Conservation (phyloP, 1,140 invertebrate genomes). For the Melipona quadrifasciata region DNA sequence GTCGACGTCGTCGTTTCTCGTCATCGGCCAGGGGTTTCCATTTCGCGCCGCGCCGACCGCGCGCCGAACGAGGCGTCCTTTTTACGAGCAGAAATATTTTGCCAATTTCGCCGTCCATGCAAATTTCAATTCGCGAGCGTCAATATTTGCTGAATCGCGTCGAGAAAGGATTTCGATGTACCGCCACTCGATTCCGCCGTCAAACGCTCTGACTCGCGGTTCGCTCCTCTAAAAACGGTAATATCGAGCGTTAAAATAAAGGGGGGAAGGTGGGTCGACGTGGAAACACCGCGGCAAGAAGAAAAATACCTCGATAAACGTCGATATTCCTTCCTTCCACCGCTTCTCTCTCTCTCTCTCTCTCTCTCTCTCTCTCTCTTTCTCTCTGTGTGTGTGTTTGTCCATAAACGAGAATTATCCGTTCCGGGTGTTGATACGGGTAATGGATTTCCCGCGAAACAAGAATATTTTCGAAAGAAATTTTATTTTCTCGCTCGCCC, state of each 20-base stretch:
- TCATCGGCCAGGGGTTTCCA: conserved; percentile 13
- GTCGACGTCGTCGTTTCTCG: conserved; percentile 39
- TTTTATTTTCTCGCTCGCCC: background rate
- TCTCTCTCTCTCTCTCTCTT: background rate
- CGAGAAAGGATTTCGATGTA: conserved; percentile 69
- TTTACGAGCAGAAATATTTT: conserved; percentile 69
- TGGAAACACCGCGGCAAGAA: background rate
- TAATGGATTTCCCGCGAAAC: background rate
- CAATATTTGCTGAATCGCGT: conserved; percentile 68
- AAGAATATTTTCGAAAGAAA: background rate
- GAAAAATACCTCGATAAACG: conserved; percentile 19
- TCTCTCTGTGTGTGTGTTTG: background rate
- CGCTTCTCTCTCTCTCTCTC: background rate
- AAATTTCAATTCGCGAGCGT: conserved; percentile 67
- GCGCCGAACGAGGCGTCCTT: conserved; percentile 38
- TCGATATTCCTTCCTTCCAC: background rate
- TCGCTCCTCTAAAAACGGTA: conserved; percentile 48
- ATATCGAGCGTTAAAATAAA: conserved; percentile 50
- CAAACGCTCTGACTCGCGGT: conserved; percentile 23
- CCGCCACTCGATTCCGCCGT: conserved; percentile 55
- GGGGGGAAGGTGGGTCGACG: background rate
- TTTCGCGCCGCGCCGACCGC: conserved; percentile 3
- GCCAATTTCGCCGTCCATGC: conserved; percentile 66
- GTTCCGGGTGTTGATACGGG: background rate
- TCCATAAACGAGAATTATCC: background rate